Evolutionary conservation across 2,888 invertebrate genomes (phyloP), one percentile per base, ranked within the genome.

Genomic region (Eremobia ochroleuca): DNA sequence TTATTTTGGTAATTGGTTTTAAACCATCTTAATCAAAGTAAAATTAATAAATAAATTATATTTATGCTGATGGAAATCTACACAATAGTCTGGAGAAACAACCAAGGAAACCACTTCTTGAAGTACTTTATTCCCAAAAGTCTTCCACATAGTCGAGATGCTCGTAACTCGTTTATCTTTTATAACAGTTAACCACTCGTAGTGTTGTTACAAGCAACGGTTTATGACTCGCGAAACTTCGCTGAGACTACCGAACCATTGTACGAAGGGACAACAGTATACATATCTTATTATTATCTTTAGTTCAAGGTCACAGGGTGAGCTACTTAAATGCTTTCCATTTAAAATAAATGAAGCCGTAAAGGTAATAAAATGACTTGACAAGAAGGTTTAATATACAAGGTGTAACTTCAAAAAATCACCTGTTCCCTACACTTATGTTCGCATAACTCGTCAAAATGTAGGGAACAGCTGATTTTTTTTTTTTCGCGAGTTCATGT

Each of bases 191-290:
- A 74, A 80, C 59, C 82, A 37, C 70, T 79, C 49, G 49, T 15
- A 18, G 18, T 65, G 61, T 80, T 82, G 74, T 74, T 67, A 52
- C 66, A 74, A 82, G 28, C 79, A 15, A 67, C 80, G 62, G 61
- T 85, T 82, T 82, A 85, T 74, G 62, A 74, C 69, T 85, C 4
- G 25, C 59, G 43, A 85, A 82, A 85, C 75, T 85, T 82, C 49
- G 13, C 25, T 34, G 0, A n/a, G 34, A 58, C 28, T 43, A 58
- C 11, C 15, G 21, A 34, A 68, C 59, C 28, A 40, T 21, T 76
- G 11, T 55, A 40, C n/a, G 5, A 40, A 76, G 34, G 49, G 67
- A 64, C 55, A 82, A 52, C 34, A n/a, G n/a, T n/a, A n/a, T n/a
- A n/a, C n/a, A n/a, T n/a, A n/a, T n/a, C n/a, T n/a, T n/a, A n/a